A percentile compares a stretch with the other conserved stretches of the same genome.
Conservation (phyloP, 2,888 invertebrate species). For the Polyommatus icarus region DNA sequence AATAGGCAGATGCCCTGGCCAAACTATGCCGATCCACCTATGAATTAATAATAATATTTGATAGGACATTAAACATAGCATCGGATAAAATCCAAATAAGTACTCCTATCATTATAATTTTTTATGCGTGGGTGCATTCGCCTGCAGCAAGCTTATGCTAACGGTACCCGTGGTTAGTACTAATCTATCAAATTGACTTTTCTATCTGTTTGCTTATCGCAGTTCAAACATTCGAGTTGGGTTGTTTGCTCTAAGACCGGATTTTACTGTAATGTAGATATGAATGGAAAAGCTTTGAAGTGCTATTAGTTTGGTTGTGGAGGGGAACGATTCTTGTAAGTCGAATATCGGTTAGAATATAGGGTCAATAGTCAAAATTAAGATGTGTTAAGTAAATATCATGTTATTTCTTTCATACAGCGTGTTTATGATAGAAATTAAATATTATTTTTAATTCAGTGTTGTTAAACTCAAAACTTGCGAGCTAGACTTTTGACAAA, state of each 20-base stretch:
- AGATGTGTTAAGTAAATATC: too few species aligned
- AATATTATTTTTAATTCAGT: too few species aligned
- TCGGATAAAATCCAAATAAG: not conserved
- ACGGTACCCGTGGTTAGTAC: conserved; percentile 16
- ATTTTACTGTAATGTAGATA: conserved; percentile 20
- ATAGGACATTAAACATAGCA: too few species aligned
- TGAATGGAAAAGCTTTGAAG: not conserved
- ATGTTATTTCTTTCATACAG: too few species aligned
- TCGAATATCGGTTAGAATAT: not conserved
- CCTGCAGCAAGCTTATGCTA: not conserved
- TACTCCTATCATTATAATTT: not conserved
- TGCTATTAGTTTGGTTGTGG: not conserved
- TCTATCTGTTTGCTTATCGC: conserved; percentile 16
- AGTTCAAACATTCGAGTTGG: not conserved
- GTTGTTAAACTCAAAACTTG: too few species aligned
- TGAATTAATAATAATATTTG: too few species aligned
- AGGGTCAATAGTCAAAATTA: too few species aligned
- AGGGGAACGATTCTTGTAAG: not conserved
- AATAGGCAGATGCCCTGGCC: too few species aligned
- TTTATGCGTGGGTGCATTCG: not conserved
- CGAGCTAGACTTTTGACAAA: too few species aligned
- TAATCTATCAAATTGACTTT: conserved; percentile 16
- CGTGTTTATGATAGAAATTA: too few species aligned
- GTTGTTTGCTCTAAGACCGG: not conserved
- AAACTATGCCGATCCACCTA: too few species aligned